Evolutionary conservation across 2,888 invertebrate species (phyloP), one percentile per base, ranked within the genome.

Genomic region (Meiosimyza decipiens): DNA sequence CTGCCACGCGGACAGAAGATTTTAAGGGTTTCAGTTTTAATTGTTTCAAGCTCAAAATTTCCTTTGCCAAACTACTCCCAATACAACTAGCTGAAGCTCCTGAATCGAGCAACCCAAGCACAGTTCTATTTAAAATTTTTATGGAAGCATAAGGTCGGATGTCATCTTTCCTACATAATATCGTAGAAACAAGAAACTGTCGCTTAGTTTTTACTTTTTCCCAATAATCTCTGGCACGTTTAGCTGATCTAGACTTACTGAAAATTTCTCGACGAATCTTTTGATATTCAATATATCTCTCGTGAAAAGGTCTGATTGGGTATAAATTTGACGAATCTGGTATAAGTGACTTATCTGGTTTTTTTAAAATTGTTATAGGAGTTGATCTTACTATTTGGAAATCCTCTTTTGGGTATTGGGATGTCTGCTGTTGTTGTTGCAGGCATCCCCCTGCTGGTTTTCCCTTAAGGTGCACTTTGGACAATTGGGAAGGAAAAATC

Each of bases 61-160:
- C 15, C 13, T 65, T 1, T 22, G 65, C 65, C 15, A 65, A 33
- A 18, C 6, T 16, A 13, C 65, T 28, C 3, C 65, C 65, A 16
- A 50, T 50, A 15, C 50, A 50, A 22, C 65, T 52, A 12, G 51
- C 51, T 18, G 65, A 18, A 22, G 65, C 65, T 11, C 52, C 65
- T 18, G 65, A 51, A 51, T 65, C 65, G 15, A 52, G 9, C 28
- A 65, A 65, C 2, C 52, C 65, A 6, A 18, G 28, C 12, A 65
- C n/a, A 3, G 52, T 12, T 16, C 22, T 16, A 15, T 50, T 51
- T 11, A 65, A 49, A 6, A 65, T 6, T 22, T 22, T 18, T 18
- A 65, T 51, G 4, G 49, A 28, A 6, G 51, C 65, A 22, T 65
- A 65, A 6, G 51, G 28, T 15, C 65, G 51, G 11, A 51, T 6